Base-by-base conservation (phyloP, 1,140 invertebrate genomes). In the Lethrus apterus region DNA sequence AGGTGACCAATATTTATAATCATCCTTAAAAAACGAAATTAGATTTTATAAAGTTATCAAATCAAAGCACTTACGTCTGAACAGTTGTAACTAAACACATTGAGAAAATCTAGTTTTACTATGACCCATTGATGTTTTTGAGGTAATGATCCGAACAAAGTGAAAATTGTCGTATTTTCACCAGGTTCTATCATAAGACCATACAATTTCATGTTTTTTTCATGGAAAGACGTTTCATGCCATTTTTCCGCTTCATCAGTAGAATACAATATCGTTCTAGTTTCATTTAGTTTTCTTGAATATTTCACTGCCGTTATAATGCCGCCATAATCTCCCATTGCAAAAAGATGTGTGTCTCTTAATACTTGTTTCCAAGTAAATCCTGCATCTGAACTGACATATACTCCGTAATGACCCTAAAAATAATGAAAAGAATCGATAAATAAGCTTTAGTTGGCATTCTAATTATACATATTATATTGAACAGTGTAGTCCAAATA, bases 171-270 rank as follows among this genome's bases (percentile, higher is more conserved):
- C 0, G 89, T 90, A 64, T 90, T 91, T 65, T 93, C 89, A 4
- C 89, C 90, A 0, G 89, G 89, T 64, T 93, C 89, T 0, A 89
- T 93, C 79, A 93, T 86, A 1, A 93, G 63, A 2, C 89, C 89
- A 65, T 92, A 93, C 10, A 93, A 78, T 19, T 78, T 71, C 1
- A 89, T 72, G 63, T 83, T 78, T 44, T 83, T 74, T 8, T 79
- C 71, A 45, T 78, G 75, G 61, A 94, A 91, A 49, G 46, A 75
- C 64, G 56, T 81, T 70, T 17, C 70, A 24, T 78, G 69, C 89
- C 89, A 95, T 1, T 77, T 81, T 52, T 83, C 77, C 13, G 90
- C 90, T 64, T 93, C 89, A 66, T 94, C 83, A 0, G 78, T 83
- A 0, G 91, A 93, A 64, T 92, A 94, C 31, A 81, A 63, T 19